These are phyloP conservation scores for Pelmatolapia mariae DNA, from an alignment of 2,113 vertebrate species.

Conservation along the genomic window DNA sequence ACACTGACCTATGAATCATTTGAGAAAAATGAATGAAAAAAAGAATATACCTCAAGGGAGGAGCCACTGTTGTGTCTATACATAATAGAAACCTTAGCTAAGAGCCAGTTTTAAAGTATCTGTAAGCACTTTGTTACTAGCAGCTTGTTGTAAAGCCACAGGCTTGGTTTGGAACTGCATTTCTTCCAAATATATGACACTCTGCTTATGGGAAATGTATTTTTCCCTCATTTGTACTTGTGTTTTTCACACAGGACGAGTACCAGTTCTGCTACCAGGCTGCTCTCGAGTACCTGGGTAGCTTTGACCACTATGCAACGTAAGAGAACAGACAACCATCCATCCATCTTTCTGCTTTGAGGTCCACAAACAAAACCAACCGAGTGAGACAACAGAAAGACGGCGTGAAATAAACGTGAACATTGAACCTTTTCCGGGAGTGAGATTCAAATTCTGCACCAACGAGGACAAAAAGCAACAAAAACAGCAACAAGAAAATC, in stretches of 20 bases:
- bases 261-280: slow-evolving; percentile 98
- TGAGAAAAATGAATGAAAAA: neutral
- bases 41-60: neutral
- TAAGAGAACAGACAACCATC: slow-evolving; percentile 67
- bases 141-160: neutral
- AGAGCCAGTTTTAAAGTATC: neutral
- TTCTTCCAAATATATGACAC: neutral
- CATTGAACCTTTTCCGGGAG: slow-evolving; percentile 18
- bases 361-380: slow-evolving; percentile 35
- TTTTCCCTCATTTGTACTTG: neutral
- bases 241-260: slow-evolving; percentile 77
- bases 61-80: neutral
- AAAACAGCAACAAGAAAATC: slow-evolving; percentile 50
- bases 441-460: slow-evolving; percentile 20
- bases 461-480: slow-evolving; percentile 56
- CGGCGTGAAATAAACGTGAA: slow-evolving; percentile 5
- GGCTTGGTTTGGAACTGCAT: neutral
- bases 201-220: neutral
- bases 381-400: slow-evolving; percentile 15
- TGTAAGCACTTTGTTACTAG: neutral
- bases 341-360: slow-evolving; percentile 42
- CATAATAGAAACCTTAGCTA: neutral
- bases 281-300: slow-evolving; percentile 91
- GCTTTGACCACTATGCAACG: slow-evolving; percentile 99
- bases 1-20: neutral